phyloP scores from a whole-genome alignment of 2,113 vertebrate species.

The Panthera tigris region DNA sequence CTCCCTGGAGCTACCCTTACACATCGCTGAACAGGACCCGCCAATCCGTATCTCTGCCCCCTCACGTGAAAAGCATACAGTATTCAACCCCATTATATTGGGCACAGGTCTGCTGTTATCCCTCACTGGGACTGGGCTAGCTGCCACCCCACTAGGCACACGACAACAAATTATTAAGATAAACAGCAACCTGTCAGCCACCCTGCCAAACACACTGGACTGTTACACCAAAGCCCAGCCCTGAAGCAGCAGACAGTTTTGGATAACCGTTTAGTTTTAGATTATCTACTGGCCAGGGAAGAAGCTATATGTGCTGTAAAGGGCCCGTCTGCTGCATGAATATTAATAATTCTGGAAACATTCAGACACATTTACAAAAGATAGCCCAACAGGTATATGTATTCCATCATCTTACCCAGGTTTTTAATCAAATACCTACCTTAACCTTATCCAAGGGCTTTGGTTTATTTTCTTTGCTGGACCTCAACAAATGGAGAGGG shows the following conservation, averaged over 20 bases:
- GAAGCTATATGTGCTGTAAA: not conserved
- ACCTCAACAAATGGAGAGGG: not conserved
- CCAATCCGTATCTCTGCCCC: not conserved
- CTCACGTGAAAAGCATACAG: not conserved
- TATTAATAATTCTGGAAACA: not conserved
- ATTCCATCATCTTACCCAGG: not conserved
- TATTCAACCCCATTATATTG: not conserved
- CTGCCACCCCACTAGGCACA: not conserved
- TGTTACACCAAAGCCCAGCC: not conserved
- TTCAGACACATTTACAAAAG: not conserved
- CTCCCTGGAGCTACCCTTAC: not conserved
- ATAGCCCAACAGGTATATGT: not conserved
- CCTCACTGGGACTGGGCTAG: not conserved
- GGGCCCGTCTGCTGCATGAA: not conserved
- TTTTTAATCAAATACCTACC: not conserved
- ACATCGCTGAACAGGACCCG: not conserved
- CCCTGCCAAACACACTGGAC: not conserved
- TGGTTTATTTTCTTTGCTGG: not conserved
- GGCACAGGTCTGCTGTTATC: not conserved
- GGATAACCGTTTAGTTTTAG: not conserved
- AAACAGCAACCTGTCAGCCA: not conserved
- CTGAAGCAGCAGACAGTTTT: not conserved
- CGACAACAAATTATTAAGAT: not conserved
- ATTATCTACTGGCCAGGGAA: not conserved
- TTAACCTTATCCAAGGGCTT: not conserved